phyloP scores from a whole-genome alignment of 2,113 vertebrate genomes.

The Corythornis cristatus region DNA sequence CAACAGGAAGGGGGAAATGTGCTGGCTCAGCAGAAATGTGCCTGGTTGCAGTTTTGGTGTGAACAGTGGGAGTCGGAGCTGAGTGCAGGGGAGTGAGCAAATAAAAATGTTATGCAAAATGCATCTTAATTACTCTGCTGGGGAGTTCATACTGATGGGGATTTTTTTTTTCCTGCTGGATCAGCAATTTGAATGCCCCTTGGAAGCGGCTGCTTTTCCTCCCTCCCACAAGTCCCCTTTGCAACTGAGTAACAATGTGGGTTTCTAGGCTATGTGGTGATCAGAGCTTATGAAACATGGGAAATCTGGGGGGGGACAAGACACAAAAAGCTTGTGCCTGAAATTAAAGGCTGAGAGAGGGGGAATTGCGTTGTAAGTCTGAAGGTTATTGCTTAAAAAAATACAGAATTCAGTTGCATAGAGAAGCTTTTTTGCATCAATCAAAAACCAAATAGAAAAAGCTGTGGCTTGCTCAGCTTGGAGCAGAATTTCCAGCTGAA shows the following conservation, averaged over 20 bases:
- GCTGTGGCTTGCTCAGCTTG: not conserved
- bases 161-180: not conserved
- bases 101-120: constrained; percentile 10
- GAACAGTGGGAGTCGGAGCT: not conserved
- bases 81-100: not conserved
- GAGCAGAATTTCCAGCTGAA: not conserved
- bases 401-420: not conserved
- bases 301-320: not conserved
- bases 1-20: not conserved
- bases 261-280: fast-evolving
- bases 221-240: not conserved
- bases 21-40: not conserved
- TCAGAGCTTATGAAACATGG: not conserved
- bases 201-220: not conserved
- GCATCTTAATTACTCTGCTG: not conserved
- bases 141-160: not conserved
- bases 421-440: not conserved
- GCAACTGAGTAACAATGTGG: not conserved
- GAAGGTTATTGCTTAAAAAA: not conserved
- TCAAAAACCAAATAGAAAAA: not conserved
- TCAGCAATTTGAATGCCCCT: not conserved
- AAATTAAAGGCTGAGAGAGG: not conserved
- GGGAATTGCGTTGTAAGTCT: not conserved
- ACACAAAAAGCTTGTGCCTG: not conserved
- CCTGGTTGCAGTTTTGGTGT: not conserved